phyloP scores from a whole-genome alignment of 2,113 vertebrate species.

The Cygnus atratus region DNA sequence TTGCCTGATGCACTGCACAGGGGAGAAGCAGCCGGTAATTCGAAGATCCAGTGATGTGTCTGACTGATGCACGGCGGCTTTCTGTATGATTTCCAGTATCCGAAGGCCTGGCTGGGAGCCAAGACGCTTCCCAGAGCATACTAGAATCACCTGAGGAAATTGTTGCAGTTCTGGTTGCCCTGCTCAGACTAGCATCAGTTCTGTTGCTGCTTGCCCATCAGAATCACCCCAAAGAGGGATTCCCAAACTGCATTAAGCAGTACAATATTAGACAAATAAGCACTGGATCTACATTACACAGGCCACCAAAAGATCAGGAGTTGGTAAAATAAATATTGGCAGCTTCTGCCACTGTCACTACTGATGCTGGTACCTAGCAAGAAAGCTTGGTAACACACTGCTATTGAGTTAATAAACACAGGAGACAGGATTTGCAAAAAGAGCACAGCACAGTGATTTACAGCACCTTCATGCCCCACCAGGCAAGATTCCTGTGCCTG shows the following conservation, averaged over 20 bases:
- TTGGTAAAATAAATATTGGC: background rate
- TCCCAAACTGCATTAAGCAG: background rate
- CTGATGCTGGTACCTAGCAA: rapidly evolving
- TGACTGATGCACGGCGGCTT: background rate
- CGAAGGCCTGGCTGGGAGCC: background rate
- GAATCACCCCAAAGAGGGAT: background rate
- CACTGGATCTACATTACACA: background rate
- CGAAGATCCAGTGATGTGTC: background rate
- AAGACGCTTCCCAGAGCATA: background rate
- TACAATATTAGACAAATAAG: background rate
- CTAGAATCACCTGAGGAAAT: background rate
- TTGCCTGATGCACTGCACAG: background rate
- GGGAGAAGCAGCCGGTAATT: background rate
- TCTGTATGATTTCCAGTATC: background rate
- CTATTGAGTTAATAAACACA: background rate
- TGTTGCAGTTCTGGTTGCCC: background rate
- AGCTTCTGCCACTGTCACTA: background rate
- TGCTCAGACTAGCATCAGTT: background rate
- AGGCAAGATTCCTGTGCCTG: background rate
- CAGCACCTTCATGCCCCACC: background rate
- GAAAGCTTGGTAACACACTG: background rate
- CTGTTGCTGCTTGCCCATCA: background rate
- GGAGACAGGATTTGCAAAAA: background rate
- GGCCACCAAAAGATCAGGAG: background rate
- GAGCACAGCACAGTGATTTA: background rate